A percentile compares a stretch with the other conserved stretches of the same genome.
phyloP scores from a whole-genome alignment of 2,113 vertebrate genomes.

The Dipodomys merriami region DNA sequence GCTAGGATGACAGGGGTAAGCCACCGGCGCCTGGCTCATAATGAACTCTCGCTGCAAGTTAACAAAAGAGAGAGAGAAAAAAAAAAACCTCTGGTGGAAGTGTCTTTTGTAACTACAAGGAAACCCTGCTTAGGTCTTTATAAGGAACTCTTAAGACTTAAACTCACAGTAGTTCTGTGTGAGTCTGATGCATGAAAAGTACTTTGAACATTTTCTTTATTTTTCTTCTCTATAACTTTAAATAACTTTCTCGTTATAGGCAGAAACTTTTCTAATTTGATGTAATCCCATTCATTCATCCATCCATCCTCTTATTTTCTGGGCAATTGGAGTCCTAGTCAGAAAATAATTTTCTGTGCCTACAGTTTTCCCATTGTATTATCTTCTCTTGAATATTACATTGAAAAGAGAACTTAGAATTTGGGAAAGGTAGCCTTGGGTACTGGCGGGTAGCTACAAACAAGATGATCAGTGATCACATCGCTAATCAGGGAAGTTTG shows the following conservation, averaged over 20 bases:
- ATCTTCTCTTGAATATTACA: not conserved
- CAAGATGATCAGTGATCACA: not conserved
- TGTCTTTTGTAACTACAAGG: not conserved
- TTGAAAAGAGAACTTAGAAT: not conserved
- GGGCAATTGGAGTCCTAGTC: no score
- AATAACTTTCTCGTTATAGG: not conserved
- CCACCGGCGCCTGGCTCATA: no score
- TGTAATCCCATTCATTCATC: no score
- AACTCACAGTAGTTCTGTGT: not conserved
- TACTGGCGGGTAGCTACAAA: not conserved
- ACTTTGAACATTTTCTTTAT: not conserved
- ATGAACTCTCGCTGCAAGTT: no score
- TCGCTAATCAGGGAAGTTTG: slow-evolving; percentile 3
- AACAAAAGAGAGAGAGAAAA: no score
- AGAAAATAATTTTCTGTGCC: no score
- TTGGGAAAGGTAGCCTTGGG: not conserved
- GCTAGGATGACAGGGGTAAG: no score
- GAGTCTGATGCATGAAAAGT: not conserved
- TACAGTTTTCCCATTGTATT: not conserved
- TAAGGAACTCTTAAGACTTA: not conserved
- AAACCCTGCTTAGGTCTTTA: not conserved
- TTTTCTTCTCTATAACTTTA: not conserved
- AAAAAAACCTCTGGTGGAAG: no score
- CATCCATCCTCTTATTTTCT: no score
- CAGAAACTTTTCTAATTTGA: no score